Percentiles rank a stretch among this genome's conserved stretches.
Evolutionary conservation across 2,888 invertebrate genomes (phyloP).

Genomic region (Tuberolachnus salignus): DNA sequence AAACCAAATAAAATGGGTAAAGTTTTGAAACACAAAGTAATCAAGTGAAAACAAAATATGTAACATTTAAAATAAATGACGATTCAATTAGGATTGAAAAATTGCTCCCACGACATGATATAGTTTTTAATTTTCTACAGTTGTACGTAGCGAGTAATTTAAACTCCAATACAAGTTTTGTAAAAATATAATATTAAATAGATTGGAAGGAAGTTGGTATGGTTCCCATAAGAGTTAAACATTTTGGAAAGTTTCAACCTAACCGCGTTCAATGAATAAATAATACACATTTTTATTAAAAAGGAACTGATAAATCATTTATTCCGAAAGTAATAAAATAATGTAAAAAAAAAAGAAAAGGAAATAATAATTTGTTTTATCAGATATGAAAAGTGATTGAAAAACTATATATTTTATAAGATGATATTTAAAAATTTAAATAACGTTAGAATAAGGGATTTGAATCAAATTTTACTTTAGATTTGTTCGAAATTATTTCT

Average conservation of each 20-base stretch:
- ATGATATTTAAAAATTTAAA: too few species aligned
- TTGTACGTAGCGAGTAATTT: constrained; percentile 9
- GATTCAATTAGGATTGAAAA: constrained; percentile 29
- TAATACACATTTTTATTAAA: background rate
- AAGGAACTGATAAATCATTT: background rate
- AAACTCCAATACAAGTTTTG: constrained; percentile 1
- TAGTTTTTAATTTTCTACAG: constrained; percentile 16
- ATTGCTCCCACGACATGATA: constrained; percentile 20
- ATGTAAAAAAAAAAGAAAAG: too few species aligned
- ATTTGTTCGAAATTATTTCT: too few species aligned
- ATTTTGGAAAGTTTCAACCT: background rate
- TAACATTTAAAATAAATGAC: background rate
- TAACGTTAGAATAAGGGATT: too few species aligned
- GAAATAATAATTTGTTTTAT: background rate
- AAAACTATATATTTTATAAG: background rate
- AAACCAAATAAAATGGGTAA: constrained; percentile 1
- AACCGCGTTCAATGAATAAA: background rate
- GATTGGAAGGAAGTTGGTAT: constrained; percentile 1
- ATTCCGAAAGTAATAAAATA: background rate
- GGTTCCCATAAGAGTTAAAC: background rate
- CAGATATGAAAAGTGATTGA: background rate
- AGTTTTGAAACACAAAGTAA: background rate
- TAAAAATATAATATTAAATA: constrained; percentile 17
- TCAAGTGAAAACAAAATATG: constrained; percentile 2
- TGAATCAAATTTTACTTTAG: too few species aligned